phyloP scores from a whole-genome alignment of 2,888 invertebrate genomes.

The Galeruca laticollis region DNA sequence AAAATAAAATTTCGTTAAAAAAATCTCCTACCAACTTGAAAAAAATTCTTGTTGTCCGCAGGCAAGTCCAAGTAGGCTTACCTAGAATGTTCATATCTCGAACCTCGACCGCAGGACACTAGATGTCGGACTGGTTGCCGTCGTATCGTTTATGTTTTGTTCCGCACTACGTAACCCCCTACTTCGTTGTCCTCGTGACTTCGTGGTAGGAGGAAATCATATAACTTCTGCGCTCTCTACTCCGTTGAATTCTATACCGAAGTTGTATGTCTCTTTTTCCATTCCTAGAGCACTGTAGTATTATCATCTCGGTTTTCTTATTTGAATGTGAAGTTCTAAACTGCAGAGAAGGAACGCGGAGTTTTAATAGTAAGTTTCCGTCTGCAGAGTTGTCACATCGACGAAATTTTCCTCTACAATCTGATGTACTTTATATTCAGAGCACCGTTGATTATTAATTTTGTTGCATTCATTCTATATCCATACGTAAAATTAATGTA shows the following conservation, averaged over 20 bases:
- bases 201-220: constrained; percentile 43
- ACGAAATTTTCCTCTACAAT: background rate
- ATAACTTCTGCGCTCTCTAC: constrained; percentile 27
- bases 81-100: constrained; percentile 69
- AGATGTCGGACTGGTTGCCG: constrained; percentile 61
- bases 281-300: background rate
- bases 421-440: background rate
- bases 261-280: background rate
- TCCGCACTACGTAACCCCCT: constrained; percentile 66
- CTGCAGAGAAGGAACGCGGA: background rate
- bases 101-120: constrained; percentile 66
- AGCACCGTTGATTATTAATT: too few relatives aligned
- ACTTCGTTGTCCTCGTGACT: constrained; percentile 34
- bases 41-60: constrained; percentile 33
- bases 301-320: constrained; percentile 1
- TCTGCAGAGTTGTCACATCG: constrained; percentile 18
- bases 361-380: constrained; percentile 17
- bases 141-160: constrained; percentile 64
- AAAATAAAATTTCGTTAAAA: constrained; percentile 22
- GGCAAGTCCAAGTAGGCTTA: constrained; percentile 58
- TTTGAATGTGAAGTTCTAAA: background rate
- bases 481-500: too few relatives aligned
- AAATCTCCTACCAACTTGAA: constrained; percentile 34
- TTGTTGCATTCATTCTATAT: background rate
- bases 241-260: background rate